A percentile compares a stretch with the other conserved stretches of the same genome.
phyloP scores from a whole-genome alignment of 2,888 invertebrate genomes.

The Archips xylosteana region DNA sequence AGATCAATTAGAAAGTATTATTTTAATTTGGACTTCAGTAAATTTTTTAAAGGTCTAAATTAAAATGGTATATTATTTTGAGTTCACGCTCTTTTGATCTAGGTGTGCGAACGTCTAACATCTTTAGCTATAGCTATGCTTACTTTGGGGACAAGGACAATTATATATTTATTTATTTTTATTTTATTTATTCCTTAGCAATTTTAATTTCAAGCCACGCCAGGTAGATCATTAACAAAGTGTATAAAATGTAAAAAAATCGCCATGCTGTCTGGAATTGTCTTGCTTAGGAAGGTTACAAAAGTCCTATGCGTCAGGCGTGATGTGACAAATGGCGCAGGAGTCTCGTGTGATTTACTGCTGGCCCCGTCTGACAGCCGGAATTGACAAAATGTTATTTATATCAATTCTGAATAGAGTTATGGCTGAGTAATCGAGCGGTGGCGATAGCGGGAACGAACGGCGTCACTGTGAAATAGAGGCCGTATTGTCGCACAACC shows the following conservation, averaged over 20 bases:
- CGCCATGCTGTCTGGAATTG: not conserved
- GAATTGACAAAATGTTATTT: constrained; percentile 42
- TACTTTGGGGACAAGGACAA: no score
- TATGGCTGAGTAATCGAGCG: constrained; percentile 4
- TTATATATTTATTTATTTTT: no score
- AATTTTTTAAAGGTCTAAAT: no score
- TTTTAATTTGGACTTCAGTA: no score
- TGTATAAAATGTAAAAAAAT: not conserved
- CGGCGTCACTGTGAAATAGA: not conserved
- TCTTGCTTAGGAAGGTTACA: not conserved
- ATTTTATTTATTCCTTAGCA: no score
- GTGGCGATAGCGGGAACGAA: constrained; percentile 9
- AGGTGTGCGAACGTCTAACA: no score
- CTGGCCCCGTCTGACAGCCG: constrained; percentile 27
- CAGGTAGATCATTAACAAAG: no score
- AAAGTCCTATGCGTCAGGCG: not conserved
- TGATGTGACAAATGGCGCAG: constrained; percentile 30
- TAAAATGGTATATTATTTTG: no score
- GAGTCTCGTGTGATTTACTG: constrained; percentile 37
- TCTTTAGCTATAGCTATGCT: no score
- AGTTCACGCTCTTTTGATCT: no score
- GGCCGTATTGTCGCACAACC: not conserved
- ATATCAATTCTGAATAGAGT: constrained; percentile 32
- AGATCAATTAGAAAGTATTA: no score
- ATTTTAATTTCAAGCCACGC: no score